Evolutionary conservation across 2,797 vertebrate species (phyloP), one percentile per base, ranked within the genome.

Genomic region (Ctenochaetus hawaiiensis): DNA sequence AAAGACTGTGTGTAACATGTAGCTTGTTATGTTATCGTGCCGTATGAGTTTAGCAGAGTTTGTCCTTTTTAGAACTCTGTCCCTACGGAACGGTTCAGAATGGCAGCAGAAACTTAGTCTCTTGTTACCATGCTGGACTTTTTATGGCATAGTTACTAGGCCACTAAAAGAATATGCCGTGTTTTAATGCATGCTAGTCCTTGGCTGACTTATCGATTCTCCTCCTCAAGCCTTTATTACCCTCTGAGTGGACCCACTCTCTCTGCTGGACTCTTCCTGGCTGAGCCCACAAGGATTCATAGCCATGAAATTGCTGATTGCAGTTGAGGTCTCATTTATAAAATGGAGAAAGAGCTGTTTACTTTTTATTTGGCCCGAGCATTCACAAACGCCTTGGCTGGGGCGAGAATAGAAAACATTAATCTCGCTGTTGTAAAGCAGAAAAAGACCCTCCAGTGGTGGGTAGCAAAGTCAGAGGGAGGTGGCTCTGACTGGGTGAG

Each of bases 291-390:
- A 58, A 69, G 34, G 68, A 85, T 84, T 88, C 75, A 77, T 64
- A 69, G 72, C 85, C 39, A 58, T 87, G 87, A 93, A 90, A 84
- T 84, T 81, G 80, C 83, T 91, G 87, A 90, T 92, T 91, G 86
- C 66, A 47, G 77, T 80, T 80, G 76, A 91, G 82, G 70, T 81
- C 81, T 92, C 84, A 83, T 93, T 93, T 90, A 87, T 91, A 84
- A 89, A 71, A 73, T 11, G 5, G 37, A 74, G 43, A 81, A 87
- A 62, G 71, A 67, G 77, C 84, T 82, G 68, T 90, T 90, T 90
- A 71, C 73, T 71, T 94, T 93, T 92, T 87, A 87, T 89, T 87
- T 75, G 74, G 78, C 77, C 70, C 66, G 66, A 79, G 14, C 69
- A 45, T 89, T 86, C 80, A 82, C 68, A 78, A 88, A 89, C 49